Evolutionary conservation across 2,888 invertebrate genomes (phyloP).

Genomic region (Synergus gifuensis): DNA sequence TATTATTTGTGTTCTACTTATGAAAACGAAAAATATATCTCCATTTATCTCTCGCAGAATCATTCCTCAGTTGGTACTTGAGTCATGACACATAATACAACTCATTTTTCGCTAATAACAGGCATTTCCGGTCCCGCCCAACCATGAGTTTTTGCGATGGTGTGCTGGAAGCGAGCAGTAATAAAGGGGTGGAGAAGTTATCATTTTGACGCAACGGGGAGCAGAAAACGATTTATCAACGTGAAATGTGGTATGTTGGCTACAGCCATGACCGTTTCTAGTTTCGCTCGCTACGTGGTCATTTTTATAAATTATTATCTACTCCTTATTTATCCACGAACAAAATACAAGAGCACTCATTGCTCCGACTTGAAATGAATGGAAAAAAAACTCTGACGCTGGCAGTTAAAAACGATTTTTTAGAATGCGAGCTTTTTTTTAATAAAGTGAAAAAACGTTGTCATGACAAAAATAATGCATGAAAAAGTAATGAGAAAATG

Average conservation of each 20-base stretch:
- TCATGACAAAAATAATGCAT: not conserved
- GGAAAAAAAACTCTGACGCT: constrained; percentile 1
- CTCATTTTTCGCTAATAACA: constrained; percentile 36
- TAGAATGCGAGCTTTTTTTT: not conserved
- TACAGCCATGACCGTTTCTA: constrained; percentile 43
- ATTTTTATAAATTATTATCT: constrained; percentile 39
- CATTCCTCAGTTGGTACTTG: constrained; percentile 20
- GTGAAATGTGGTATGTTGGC: constrained; percentile 54
- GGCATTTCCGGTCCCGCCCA: constrained; percentile 2
- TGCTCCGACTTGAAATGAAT: not conserved
- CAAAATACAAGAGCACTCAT: constrained; percentile 15
- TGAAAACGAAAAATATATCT: not conserved
- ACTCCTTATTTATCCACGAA: constrained; percentile 29
- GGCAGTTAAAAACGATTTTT: not conserved
- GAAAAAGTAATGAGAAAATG: not conserved
- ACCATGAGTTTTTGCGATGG: constrained; percentile 13
- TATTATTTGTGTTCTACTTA: not conserved
- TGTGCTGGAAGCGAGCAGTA: constrained; percentile 45
- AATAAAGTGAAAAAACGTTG: not conserved
- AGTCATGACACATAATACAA: constrained; percentile 15
- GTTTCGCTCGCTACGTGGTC: constrained; percentile 37
- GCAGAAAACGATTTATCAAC: constrained; percentile 52
- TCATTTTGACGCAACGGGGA: constrained; percentile 54
- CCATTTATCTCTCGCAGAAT: not conserved
- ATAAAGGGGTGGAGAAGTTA: constrained; percentile 53